phyloP scores from a whole-genome alignment of 2,888 invertebrate species.

The Epiblema foenella region DNA sequence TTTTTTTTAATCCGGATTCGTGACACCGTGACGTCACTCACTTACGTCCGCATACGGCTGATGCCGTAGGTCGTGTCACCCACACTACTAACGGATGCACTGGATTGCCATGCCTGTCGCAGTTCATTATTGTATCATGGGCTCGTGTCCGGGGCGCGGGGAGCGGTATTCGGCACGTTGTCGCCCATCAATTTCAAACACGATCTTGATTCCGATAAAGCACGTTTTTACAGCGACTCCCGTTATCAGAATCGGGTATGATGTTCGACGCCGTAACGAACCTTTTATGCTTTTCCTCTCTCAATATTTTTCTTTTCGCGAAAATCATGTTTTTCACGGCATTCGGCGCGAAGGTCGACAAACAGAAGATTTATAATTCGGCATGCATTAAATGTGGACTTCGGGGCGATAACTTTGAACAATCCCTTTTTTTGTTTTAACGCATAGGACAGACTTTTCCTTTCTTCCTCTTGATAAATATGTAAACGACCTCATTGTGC shows the following conservation, averaged over 20 bases:
- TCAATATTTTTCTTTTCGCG: constrained; percentile 34
- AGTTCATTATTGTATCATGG: too few species aligned
- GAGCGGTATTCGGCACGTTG: constrained; percentile 24
- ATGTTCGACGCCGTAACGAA: constrained; percentile 40
- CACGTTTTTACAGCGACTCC: constrained; percentile 41
- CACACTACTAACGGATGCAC: too few species aligned
- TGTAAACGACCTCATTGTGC: constrained; percentile 39
- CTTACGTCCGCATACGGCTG: too few species aligned
- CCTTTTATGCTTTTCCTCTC: constrained; percentile 35
- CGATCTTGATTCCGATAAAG: constrained; percentile 42
- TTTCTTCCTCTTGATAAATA: constrained; percentile 41
- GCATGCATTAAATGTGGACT: constrained; percentile 9
- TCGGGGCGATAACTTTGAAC: background rate
- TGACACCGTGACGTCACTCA: too few species aligned
- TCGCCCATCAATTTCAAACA: constrained; percentile 40
- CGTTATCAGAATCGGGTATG: constrained; percentile 34
- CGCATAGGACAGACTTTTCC: constrained; percentile 29
- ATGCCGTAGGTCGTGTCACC: too few species aligned
- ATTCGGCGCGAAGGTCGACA: constrained; percentile 11
- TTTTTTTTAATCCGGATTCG: too few species aligned
- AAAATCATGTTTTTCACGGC: constrained; percentile 18
- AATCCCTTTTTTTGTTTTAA: constrained; percentile 30
- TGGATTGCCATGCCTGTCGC: too few species aligned
- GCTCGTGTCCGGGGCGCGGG: background rate
- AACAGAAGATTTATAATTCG: constrained; percentile 11